Base-by-base conservation (phyloP, 2,888 invertebrate genomes). In the Drosophila falleni region DNA sequence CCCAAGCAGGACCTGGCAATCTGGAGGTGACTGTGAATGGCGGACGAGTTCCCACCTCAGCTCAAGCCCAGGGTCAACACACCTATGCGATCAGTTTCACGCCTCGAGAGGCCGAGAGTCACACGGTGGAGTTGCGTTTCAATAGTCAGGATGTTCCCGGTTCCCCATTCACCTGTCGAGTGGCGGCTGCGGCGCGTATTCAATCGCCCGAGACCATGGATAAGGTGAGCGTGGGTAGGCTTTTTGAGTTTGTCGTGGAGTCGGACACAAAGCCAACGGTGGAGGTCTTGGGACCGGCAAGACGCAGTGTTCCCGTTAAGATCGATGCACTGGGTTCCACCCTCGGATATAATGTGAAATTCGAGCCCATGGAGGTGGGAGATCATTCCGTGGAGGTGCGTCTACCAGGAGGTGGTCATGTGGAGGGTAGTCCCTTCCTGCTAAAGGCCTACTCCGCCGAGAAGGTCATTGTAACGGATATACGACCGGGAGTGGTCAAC, bases 11-110 rank as follows among this genome's bases (percentile, higher is more conserved):
- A 16, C 98, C 99, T 0, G 99, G 99, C 23, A 99, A 99, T 93
- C 94, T 99, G 46, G 99, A 99, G 93, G 99, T 99, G 67, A 98
- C 98, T 0, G 99, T 99, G 31, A 99, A 99, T 91, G 98, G 98
- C 8, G 99, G 99, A 0, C 95, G 98, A 71, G 98, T 99, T 35
- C 98, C 99, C 0, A 98, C 98, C 0, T 98, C 98, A 26, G 98
- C 98, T 11, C 98, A 98, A 91, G 98, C 98, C 0, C 98, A 98
- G 91, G 99, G 99, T 33, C 98, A 98, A 31, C 98, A 98, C 91
- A 97, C 97, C 0, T 99, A 98, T 92, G 98, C 98, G 29, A 99
- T 99, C 85, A 98, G 98, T 35, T 99, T 99, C 93, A 97, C 98
- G 9, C 99, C 99, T 0, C 95, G 98, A 46, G 97, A 98, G 90